Evolutionary conservation across 2,888 invertebrate genomes (phyloP).

Genomic region (Lepetodrilus schrolli): DNA sequence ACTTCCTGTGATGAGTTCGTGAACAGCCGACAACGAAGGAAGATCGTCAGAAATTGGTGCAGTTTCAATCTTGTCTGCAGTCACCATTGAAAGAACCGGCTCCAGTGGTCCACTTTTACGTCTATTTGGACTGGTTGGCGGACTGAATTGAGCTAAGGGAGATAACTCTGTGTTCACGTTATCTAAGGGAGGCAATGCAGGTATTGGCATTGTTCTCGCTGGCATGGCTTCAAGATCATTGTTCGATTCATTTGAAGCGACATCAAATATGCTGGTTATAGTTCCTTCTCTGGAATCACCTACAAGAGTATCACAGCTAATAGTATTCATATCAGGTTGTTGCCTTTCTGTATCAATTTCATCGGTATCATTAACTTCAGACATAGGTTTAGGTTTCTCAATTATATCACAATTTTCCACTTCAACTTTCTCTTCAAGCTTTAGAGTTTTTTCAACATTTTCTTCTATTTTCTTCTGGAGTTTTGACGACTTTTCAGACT

Average conservation of each 20-base stretch:
- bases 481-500: neutral
- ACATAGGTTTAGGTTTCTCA: neutral
- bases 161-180: slow-evolving; percentile 46
- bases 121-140: neutral
- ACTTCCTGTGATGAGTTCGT: neutral
- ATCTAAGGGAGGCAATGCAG: slow-evolving; percentile 13
- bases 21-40: neutral
- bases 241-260: neutral
- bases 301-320: slow-evolving; percentile 17
- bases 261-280: neutral
- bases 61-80: slow-evolving; percentile 45
- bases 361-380: neutral
- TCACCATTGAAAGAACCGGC: slow-evolving; percentile 50
- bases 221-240: neutral
- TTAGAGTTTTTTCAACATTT: neutral
- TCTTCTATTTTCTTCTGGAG: neutral
- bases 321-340: neutral
- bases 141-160: slow-evolving; percentile 33
- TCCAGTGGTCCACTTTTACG: slow-evolving; percentile 38
- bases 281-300: neutral
- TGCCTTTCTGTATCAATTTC: neutral
- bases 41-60: slow-evolving; percentile 8
- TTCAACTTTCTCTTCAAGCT: neutral
- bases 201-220: slow-evolving; percentile 3
- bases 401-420: neutral